Evolutionary conservation across 2,888 invertebrate genomes (phyloP).

Genomic region (Cephonodes hylas): DNA sequence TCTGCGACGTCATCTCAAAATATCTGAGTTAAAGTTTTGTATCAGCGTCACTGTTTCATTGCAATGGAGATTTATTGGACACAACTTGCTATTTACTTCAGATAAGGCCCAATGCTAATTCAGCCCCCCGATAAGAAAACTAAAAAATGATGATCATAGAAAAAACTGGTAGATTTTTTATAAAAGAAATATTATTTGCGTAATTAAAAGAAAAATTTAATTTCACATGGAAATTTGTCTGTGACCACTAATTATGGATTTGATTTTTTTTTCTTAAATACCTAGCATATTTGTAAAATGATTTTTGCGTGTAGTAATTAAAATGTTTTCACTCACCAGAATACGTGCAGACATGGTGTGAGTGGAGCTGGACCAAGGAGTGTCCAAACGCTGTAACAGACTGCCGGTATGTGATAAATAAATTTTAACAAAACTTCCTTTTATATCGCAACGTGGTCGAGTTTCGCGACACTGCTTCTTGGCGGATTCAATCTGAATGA

Average conservation of each 20-base stretch:
- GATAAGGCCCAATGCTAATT: too few relatives aligned
- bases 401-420: constrained; percentile 74
- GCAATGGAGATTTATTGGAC: too few relatives aligned
- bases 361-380: constrained; percentile 39
- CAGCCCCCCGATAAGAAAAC: too few relatives aligned
- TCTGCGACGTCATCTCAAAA: neutral
- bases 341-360: constrained; percentile 72
- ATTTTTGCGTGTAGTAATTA: neutral
- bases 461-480: constrained; percentile 77
- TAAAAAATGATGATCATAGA: too few relatives aligned
- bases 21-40: neutral
- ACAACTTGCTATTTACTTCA: too few relatives aligned
- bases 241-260: neutral
- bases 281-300: neutral
- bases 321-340: constrained; percentile 68
- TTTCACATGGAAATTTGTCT: too few relatives aligned
- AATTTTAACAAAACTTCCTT: constrained; percentile 78
- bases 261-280: neutral
- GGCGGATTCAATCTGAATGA: constrained; percentile 46
- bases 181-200: too few relatives aligned
- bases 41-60: too few relatives aligned
- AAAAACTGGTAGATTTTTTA: too few relatives aligned
- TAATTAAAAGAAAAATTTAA: too few relatives aligned
- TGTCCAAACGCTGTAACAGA: constrained; percentile 63
- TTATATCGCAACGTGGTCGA: constrained; percentile 78